phyloP scores from a whole-genome alignment of 2,888 invertebrate genomes.

The Conus canariensis region DNA sequence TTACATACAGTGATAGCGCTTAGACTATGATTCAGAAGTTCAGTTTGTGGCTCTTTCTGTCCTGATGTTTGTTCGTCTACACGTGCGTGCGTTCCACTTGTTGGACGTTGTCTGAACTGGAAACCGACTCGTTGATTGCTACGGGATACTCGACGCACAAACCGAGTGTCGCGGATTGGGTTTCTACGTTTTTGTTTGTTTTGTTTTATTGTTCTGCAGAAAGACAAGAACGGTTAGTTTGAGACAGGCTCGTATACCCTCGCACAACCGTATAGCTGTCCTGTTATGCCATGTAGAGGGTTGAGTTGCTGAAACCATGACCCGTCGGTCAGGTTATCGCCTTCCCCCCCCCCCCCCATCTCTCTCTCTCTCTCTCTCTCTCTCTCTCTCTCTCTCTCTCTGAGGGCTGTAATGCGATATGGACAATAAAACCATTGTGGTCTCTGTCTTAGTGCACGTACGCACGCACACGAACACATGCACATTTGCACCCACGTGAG shows the following conservation, averaged over 20 bases:
- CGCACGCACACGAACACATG: too few relatives aligned
- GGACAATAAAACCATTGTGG: too few relatives aligned
- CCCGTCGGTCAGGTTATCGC: neutral
- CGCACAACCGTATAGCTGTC: neutral
- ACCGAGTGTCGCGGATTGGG: too few relatives aligned
- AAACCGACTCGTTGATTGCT: too few relatives aligned
- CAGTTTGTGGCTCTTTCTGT: neutral
- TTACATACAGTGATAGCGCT: neutral
- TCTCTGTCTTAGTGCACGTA: too few relatives aligned
- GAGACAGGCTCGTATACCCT: too few relatives aligned
- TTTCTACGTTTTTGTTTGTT: too few relatives aligned
- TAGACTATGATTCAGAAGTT: too few relatives aligned
- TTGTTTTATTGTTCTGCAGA: too few relatives aligned
- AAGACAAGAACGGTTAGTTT: too few relatives aligned
- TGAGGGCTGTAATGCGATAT: neutral
- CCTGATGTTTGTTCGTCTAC: neutral
- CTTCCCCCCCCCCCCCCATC: neutral
- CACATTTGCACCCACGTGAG: too few relatives aligned
- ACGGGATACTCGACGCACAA: too few relatives aligned
- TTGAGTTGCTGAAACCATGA: neutral
- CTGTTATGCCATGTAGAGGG: neutral
- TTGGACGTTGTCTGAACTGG: neutral
- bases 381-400: conserved; percentile 32
- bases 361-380: conserved; percentile 22
- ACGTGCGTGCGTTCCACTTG: neutral